Evolutionary conservation across 2,797 vertebrate genomes (phyloP), one percentile per base, ranked within the genome.

Genomic region (Cyprinodon diabolis): DNA sequence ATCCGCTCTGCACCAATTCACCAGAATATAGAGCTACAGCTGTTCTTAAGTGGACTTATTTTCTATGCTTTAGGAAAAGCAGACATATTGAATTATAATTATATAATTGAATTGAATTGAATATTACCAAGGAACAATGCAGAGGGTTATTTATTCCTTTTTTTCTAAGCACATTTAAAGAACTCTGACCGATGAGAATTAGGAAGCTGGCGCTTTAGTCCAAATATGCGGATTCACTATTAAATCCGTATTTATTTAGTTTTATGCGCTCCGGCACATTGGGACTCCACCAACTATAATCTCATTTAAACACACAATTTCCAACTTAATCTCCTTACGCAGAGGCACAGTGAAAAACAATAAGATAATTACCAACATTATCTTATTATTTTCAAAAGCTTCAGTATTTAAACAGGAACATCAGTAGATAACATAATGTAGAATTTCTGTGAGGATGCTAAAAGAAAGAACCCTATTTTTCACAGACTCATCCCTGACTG

Each of bases 11-110:
- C 17, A 74, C 68, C 76, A 81, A 83, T 81, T 82, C 78, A 81
- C 78, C 80, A 82, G 84, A 85, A 77, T 65, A n/a, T 37, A 56
- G 51, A 73, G 69, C 84, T 88, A 78, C 69, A 88, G 74, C 72
- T 81, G 68, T 75, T 81, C 76, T 80, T 89, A 84, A 91, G 73
- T 85, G 77, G 76, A 82, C 88, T 88, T 89, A 86, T 91, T 81
- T 69, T 76, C 51, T 82, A 54, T 74, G 72, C 79, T 76, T 69
- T 81, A 76, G 66, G 88, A 57, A 86, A 84, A 71, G 77, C 62
- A 30, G 30, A 30, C 30, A 30, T 30, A 30, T 62, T 87, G 82
- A 80, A 78, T 84, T 78, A 70, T 72, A 56, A 72, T 78, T 83
- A n/a, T n/a, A n/a, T 69, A 71, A 72, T 71, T 79, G 74, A 86